These are phyloP conservation scores for Eurypyga helias DNA, from an alignment of 2,113 vertebrate species.

Conservation along the genomic window DNA sequence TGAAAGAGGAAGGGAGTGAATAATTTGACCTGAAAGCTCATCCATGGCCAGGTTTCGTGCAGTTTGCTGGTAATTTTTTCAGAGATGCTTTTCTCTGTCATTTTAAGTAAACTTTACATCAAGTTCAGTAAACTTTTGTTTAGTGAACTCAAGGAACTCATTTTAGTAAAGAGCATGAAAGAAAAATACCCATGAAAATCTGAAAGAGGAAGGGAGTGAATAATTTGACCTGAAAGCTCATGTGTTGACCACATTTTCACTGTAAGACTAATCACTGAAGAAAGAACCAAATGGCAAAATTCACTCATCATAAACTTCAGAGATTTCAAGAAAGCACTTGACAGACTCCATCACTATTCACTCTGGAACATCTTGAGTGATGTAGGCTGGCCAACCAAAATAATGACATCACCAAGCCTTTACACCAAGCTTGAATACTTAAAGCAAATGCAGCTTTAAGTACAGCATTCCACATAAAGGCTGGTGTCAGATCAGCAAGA, in stretches of 20 bases:
- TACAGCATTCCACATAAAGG: background rate
- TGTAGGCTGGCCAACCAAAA: slow-evolving; percentile 54
- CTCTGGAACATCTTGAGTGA: slow-evolving; percentile 56
- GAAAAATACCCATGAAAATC: background rate
- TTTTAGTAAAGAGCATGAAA: background rate
- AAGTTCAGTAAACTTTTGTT: background rate
- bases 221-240: slow-evolving; percentile 41
- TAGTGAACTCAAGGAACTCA: background rate
- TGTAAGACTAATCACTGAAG: slow-evolving; percentile 25
- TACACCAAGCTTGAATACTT: slow-evolving; percentile 43
- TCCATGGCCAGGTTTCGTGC: background rate
- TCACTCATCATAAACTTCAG: slow-evolving; percentile 65
- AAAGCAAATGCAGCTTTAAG: slow-evolving; percentile 7
- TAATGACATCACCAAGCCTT: slow-evolving; percentile 53
- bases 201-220: background rate
- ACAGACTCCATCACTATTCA: slow-evolving; percentile 59
- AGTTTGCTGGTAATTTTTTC: background rate
- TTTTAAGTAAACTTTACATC: background rate
- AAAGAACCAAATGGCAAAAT: slow-evolving; percentile 42
- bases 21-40: background rate
- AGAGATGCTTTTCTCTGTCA: background rate
- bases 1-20: background rate
- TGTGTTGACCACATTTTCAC: slow-evolving; percentile 59
- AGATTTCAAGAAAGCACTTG: slow-evolving; percentile 52
- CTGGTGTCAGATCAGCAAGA: slow-evolving; percentile 23